Base-by-base conservation (phyloP, 2,888 invertebrate species). In the Oegoconia quadripuncta region DNA sequence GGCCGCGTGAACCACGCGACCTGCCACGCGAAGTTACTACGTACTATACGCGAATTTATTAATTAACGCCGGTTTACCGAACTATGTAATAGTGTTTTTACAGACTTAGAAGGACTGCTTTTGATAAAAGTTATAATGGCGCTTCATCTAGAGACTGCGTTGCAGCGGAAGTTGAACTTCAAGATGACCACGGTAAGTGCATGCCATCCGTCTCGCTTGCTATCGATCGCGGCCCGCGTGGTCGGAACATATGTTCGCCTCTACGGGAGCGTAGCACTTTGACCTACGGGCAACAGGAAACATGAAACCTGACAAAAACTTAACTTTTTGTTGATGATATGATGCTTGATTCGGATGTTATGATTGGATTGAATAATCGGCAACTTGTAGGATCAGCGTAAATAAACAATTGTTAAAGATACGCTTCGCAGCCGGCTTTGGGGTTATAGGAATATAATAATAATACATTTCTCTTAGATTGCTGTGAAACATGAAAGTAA, bases 171-270 rank as follows among this genome's bases (percentile, higher is more conserved):
- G 79, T 71, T 87, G 54, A 86, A 83, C 77, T 87, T 84, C 84
- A 86, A 86, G 77, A 80, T 87, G 82, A 84, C 77, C 72, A 81
- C 84, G 87, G 87, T 87, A 70, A 86, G 87, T 87, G 84, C 82
- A 84, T 70, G 66, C 69, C 65, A 67, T 59, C 70, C 64, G 70
- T 66, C 66, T 63, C 53, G 61, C 57, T 62, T 61, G 52, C 28
- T 80, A 86, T 83, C 86, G 84, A 86, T 84, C 81, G 71, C 45
- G 37, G 52, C 52, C 77, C 81, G 69, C 82, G 75, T 82, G 82
- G 72, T 70, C 66, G 50, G 62, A 83, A 80, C 87, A 84, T 84
- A 84, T 87, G 87, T 70, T 79, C 55, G 66, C 52, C 45, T 56
- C 74, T 72, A 72, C 72, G 71, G 61, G 42, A 55, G 46, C 74